Percentiles rank a stretch among this genome's conserved stretches.
Conservation (phyloP, 2,113 vertebrate species). For the Gymnogyps californianus region DNA sequence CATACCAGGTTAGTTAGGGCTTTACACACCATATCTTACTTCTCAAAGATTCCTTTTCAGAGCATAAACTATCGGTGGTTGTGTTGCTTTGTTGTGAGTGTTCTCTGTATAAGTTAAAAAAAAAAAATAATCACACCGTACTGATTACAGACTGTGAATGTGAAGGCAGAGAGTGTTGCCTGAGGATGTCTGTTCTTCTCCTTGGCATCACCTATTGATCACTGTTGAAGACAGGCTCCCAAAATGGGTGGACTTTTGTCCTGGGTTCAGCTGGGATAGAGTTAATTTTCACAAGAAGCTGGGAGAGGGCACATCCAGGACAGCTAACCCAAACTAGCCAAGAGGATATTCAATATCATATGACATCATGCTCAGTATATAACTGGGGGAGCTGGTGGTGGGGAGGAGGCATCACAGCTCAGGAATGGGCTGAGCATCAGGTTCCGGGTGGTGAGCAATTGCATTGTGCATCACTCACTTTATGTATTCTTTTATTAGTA, state of each 20-base stretch:
- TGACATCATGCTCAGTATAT: no score
- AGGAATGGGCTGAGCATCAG: no score
- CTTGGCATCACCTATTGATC: neutral
- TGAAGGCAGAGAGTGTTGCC: neutral
- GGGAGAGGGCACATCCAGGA: no score
- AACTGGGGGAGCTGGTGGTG: no score
- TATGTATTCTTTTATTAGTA: no score
- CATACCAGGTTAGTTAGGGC: neutral
- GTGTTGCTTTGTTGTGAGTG: neutral
- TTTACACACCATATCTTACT: neutral
- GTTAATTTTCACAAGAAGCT: no score
- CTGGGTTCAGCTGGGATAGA: no score
- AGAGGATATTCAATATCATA: no score
- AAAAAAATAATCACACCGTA: neutral
- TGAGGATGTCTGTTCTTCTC: neutral
- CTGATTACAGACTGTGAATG: neutral
- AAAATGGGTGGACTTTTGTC: neutral
- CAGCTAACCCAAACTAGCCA: no score
- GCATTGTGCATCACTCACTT: no score
- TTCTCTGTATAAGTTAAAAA: neutral
- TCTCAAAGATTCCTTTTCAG: neutral
- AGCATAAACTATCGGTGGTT: neutral
- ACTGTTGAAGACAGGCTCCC: neutral
- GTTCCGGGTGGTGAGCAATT: no score
- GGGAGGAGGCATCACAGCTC: no score